phyloP scores from a whole-genome alignment of 2,888 invertebrate species.

The Acanthosepion pharaonis region DNA sequence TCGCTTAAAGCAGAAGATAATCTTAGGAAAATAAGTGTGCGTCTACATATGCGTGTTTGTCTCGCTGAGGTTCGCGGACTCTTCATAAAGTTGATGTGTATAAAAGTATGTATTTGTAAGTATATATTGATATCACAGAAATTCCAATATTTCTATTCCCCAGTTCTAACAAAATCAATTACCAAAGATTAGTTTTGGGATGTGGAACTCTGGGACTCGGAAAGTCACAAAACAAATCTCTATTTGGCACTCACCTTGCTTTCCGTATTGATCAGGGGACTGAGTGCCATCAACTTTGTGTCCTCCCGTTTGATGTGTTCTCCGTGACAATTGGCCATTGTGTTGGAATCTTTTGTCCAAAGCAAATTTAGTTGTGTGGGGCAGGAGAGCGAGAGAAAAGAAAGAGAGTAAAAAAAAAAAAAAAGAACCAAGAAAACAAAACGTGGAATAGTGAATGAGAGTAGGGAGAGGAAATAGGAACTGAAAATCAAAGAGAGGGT shows the following conservation, averaged over 20 bases:
- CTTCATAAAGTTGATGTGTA: neutral
- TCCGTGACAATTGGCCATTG: constrained; percentile 14
- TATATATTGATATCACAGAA: neutral
- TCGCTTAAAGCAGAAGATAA: neutral
- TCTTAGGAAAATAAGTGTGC: neutral
- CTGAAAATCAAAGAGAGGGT: too few species aligned
- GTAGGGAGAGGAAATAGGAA: neutral
- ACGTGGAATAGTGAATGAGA: neutral
- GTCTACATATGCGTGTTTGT: neutral
- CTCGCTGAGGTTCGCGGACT: neutral
- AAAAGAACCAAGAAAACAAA: neutral
- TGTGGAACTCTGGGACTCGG: neutral
- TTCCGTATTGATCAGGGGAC: constrained; percentile 8
- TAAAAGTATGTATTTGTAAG: constrained; percentile 4
- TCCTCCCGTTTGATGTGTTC: neutral
- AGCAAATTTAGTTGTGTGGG: neutral
- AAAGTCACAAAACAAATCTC: constrained; percentile 9
- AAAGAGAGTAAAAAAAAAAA: too few species aligned
- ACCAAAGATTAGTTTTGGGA: constrained; percentile 21
- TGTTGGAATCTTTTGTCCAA: constrained; percentile 21
- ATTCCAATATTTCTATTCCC: neutral
- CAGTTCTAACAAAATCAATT: neutral
- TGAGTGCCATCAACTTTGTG: constrained; percentile 2
- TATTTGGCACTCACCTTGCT: constrained; percentile 21
- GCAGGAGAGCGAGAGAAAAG: neutral